These are phyloP conservation scores for Machaerirhynchus nigripectus DNA, from an alignment of 2,113 vertebrate species.

Conservation along the genomic window DNA sequence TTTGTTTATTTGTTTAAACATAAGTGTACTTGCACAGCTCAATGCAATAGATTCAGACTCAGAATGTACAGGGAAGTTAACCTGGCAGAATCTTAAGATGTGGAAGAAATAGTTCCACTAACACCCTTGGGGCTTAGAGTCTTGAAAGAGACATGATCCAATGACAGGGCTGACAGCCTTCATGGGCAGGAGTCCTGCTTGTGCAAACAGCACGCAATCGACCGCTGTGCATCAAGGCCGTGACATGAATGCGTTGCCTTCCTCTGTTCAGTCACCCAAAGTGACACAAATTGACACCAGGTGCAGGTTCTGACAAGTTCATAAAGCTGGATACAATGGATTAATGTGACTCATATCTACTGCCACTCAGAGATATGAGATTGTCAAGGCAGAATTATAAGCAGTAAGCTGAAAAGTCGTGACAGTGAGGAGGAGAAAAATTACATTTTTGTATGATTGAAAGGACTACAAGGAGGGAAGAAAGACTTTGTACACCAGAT, in stretches of 20 bases:
- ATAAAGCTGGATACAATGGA: neutral
- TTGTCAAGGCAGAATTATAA: neutral
- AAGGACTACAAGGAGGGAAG: neutral
- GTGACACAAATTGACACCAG: neutral
- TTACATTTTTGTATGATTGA: neutral
- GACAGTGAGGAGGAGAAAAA: neutral
- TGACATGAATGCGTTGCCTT: neutral
- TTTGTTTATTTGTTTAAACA: neutral
- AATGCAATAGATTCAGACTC: neutral
- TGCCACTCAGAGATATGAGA: neutral
- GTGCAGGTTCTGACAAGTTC: neutral
- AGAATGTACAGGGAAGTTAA: neutral
- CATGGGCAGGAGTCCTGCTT: neutral
- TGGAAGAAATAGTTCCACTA: neutral
- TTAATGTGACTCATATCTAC: neutral
- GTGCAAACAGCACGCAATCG: accelerated
- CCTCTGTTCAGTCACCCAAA: neutral
- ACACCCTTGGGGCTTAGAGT: neutral
- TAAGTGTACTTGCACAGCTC: neutral
- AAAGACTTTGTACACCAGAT: neutral
- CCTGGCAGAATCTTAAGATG: neutral
- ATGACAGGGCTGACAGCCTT: neutral
- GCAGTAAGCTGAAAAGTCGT: neutral
- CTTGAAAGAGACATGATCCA: neutral
- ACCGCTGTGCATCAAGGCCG: neutral